Percentiles rank a stretch among this genome's conserved stretches.
These are phyloP conservation scores for Piaya cayana DNA, from an alignment of 2,113 vertebrate species.

Conservation along the genomic window DNA sequence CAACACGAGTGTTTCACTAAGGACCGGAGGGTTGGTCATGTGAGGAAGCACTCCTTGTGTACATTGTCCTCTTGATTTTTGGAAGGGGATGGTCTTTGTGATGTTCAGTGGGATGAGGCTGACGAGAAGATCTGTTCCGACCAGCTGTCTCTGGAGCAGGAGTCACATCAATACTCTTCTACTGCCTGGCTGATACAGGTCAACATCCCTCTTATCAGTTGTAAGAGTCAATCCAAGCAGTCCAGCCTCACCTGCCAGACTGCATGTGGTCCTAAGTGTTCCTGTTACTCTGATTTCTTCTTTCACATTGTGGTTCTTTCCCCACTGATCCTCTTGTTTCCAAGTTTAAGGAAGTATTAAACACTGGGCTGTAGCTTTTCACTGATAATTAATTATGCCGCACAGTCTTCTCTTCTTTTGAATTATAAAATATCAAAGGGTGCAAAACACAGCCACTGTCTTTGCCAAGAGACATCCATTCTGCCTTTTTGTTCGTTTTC, in stretches of 20 bases:
- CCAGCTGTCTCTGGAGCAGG: not conserved
- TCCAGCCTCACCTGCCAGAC: not conserved
- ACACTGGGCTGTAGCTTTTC: not conserved
- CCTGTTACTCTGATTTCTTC: not conserved
- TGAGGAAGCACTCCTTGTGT: not conserved
- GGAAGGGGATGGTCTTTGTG: rapidly evolving
- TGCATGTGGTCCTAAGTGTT: rapidly evolving
- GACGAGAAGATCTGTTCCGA: not conserved
- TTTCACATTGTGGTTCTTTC: not conserved
- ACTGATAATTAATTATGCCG: not conserved
- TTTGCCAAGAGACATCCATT: not conserved
- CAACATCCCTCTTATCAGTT: no score
- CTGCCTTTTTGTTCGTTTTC: slow-evolving; percentile 27
- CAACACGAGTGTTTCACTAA: not conserved
- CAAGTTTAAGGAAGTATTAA: not conserved
- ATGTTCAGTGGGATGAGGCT: not conserved
- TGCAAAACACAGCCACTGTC: not conserved
- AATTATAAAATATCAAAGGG: not conserved
- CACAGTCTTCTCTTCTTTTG: not conserved
- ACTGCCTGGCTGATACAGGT: not conserved
- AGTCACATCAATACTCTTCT: not conserved
- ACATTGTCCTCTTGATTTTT: not conserved
- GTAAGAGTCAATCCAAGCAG: not conserved
- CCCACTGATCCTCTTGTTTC: not conserved
- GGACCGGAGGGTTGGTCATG: not conserved